Evolutionary conservation across 2,797 vertebrate genomes (phyloP), one percentile per base, ranked within the genome.

Genomic region (Rhinophrynus dorsalis): DNA sequence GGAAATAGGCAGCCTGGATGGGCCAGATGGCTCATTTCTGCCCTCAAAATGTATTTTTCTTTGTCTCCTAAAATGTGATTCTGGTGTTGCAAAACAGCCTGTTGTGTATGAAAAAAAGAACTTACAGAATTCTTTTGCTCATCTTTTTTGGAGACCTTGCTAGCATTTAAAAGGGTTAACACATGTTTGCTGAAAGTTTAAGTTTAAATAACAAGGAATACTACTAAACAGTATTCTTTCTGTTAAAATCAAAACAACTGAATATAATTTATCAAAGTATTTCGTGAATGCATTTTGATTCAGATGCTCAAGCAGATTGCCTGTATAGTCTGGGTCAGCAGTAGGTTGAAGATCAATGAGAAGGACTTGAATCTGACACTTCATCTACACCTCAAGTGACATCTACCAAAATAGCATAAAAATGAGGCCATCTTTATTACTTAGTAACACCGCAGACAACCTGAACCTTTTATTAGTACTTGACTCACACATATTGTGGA

Each of bases 341-440:
- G 32, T 37, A 37, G 54, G 54, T 37, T 56, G 54, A 24, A 56
- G 54, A 56, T 56, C 54, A 56, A 56, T 56, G 54, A 37, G 21
- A 56, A 29, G 17, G 54, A 30, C 15, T 33, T 38, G 11, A 21
- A 37, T 56, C 18, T 56, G 32, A 56, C 54, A 56, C 33, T 37
- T 37, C 54, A 56, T 56, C 54, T 56, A 20, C 24, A 20, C 32
- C 32, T 37, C 54, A 56, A 56, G 33, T 37, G 54, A 56, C 30
- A 56, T 37, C 32, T 20, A 23, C 30, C 32, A 23, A 56, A 56
- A 20, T 23, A 38, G 33, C 54, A 13, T 37, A 37, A 56, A 56
- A 56, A 56, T 33, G 18, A 37, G 32, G 30, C 54, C 20, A 23
- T 56, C 54, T 56, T 24, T 56, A 56, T 56, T 56, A 56, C 54